A percentile compares a stretch with the other conserved stretches of the same genome.
Evolutionary conservation across 2,888 invertebrate genomes (phyloP).

Genomic region (Prosopocoilus inquinatus): DNA sequence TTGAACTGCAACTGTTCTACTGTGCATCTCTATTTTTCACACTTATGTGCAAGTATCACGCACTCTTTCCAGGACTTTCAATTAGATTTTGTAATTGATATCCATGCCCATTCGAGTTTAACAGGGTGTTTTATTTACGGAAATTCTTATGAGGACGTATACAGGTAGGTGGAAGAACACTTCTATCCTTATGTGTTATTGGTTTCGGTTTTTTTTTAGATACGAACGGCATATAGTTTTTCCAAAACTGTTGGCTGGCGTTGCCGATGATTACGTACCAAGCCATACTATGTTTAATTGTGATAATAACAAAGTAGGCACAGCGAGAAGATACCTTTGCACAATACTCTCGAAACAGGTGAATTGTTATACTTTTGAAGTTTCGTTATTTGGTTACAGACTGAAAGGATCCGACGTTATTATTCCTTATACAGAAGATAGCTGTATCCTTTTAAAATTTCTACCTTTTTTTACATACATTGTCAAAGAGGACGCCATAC

Average conservation of each 20-base stretch:
- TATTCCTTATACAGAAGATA: slow-evolving; percentile 89
- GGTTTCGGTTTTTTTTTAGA: slow-evolving; percentile 52
- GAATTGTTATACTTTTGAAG: slow-evolving; percentile 87
- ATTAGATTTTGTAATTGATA: slow-evolving; percentile 90
- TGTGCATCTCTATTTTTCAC: no score
- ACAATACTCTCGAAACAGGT: slow-evolving; percentile 72
- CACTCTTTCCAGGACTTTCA: slow-evolving; percentile 54
- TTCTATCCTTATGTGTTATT: slow-evolving; percentile 2
- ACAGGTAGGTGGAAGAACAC: slow-evolving; percentile 58
- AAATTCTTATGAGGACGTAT: slow-evolving; percentile 89
- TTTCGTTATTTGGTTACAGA: slow-evolving; percentile 88
- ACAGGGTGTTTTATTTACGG: slow-evolving; percentile 95
- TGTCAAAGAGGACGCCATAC: no score
- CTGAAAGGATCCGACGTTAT: slow-evolving; percentile 67
- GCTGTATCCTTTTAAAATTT: slow-evolving; percentile 78
- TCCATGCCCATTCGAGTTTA: slow-evolving; percentile 90
- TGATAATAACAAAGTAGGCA: slow-evolving; percentile 81
- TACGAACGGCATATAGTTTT: slow-evolving; percentile 94
- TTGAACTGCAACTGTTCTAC: no score
- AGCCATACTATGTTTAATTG: slow-evolving; percentile 91
- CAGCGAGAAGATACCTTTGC: slow-evolving; percentile 81
- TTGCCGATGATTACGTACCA: slow-evolving; percentile 84
- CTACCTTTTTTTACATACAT: background rate
- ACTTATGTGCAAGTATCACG: no score
- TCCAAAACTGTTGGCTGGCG: slow-evolving; percentile 84